Evolutionary conservation across 2,113 vertebrate species (phyloP), one percentile per base, ranked within the genome.

Genomic region (Cromileptes altivelis): DNA sequence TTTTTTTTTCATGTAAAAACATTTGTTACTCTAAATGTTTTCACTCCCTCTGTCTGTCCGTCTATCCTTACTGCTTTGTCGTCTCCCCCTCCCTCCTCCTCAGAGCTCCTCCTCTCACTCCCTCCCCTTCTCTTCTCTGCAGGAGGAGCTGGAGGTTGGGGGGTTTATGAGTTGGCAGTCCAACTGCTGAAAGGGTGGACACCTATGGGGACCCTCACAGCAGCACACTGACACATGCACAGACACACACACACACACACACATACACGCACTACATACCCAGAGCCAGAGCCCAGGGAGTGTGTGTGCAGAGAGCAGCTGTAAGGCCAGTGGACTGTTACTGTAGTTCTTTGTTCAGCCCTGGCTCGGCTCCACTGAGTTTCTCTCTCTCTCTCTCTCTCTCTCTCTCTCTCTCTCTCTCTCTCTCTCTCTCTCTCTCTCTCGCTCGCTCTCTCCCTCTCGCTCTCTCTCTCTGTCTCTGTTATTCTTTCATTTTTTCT

Each of bases 291-390:
- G 80, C 78, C 81, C 57, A 74, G 84, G 85, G 85, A 82, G 84
- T 68, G 81, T 90, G 84, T 91, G 85, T 87, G 76, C 74, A 80
- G 83, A 86, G 84, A 91, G 92, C 92, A 93, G 91, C 90, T 93
- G 90, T 86, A 86, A 87, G 87, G 85, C 86, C 86, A 90, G 88
- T 80, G 85, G 89, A 91, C 83, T 87, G 85, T 92, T 90, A 93
- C 93, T 94, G 93, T 95, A 94, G 93, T 74, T 92, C 92, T 95
- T 95, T 95, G 92, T 93, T 91, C 86, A 71, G 82, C 72, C n/a
- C 84, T 94, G 88, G 90, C 88, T 89, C 75, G 14, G 85, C 90
- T 90, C 87, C 86, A 89, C 80, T 67, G 71, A 68, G 45, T 62
- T 75, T 23, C 88, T 68, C 62, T 45, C 68, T 78, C 69, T 23